Evolutionary conservation across 2,888 invertebrate species (phyloP), one percentile per base, ranked within the genome.

Genomic region (Caenorhabditis becei): DNA sequence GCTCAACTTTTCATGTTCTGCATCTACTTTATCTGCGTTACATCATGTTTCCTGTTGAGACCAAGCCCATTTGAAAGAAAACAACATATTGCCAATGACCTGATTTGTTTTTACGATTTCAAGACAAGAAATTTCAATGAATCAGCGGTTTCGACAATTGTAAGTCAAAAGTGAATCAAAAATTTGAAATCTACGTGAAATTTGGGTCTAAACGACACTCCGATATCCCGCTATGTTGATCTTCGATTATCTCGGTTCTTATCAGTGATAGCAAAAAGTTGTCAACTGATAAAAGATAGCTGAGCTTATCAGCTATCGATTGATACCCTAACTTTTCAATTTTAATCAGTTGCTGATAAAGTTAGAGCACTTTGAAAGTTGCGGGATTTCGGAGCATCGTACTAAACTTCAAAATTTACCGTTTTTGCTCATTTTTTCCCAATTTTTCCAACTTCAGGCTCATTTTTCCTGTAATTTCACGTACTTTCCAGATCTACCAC

Each of bases 11-110:
- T 95, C 83, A 93, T 96, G 75, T 98, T 97, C 92, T 94, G 95
- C 16, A 94, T 95, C 80, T 97, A 98, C 92, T 98, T 97, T 91
- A 91, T 96, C 20, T 94, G 96, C 58, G 96, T 97, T 1, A 92
- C 96, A 80, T 93, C 95, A 7, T 95, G 96, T 88, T 97, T 97
- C 89, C 95, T 95, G 0, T 92, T 96, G 51, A 94, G 98, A 2
- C 97, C 97, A 0, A 96, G 88, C 14, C 89, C 89, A 11, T 86
- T 88, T 53, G 89, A 89, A 54, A 35, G 88, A 18, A 56, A 41
- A 1, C 58, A 65, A 35, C 65, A 80, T 41, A 65, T 67, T 20
- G 58, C 72, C 16, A 72, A 71, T 18, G 79, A 79, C 72, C 49
- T 79, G 28, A 61, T 79, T 24, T 79, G 79, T 41, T 59, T 79